Evolutionary conservation across 2,113 vertebrate genomes (phyloP).

Genomic region (Corythaixoides concolor): DNA sequence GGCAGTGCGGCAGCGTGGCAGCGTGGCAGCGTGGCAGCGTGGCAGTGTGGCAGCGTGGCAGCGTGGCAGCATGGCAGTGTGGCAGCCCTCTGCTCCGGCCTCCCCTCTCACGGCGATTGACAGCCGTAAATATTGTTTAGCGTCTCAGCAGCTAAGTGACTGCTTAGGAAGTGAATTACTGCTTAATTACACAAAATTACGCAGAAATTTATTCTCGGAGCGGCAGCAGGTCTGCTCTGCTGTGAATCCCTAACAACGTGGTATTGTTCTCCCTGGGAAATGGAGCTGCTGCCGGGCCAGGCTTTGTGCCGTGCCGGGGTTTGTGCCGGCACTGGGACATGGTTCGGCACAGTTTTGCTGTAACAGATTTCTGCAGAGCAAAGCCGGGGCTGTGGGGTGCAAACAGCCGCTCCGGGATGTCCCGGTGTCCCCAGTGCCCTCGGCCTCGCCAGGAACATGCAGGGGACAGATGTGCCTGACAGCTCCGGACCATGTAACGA

Average conservation of each 20-base stretch:
- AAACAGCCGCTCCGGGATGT: background rate
- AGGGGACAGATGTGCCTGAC: background rate
- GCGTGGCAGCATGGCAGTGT: rapidly evolving
- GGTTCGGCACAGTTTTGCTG: background rate
- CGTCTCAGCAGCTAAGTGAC: background rate
- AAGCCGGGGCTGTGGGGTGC: background rate
- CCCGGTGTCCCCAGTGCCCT: no score
- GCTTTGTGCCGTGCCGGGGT: rapidly evolving
- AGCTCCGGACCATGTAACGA: background rate
- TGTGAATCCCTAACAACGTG: background rate
- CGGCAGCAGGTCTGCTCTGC: background rate
- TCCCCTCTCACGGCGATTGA: background rate
- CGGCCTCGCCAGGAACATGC: background rate
- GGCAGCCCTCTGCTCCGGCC: rapidly evolving
- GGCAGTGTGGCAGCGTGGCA: no score
- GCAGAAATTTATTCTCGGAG: background rate
- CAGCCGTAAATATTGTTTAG: background rate
- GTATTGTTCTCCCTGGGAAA: background rate
- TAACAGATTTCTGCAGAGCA: background rate
- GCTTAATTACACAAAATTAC: background rate
- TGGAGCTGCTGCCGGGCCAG: no score
- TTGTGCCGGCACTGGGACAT: background rate
- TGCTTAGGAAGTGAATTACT: background rate
- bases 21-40: no score
- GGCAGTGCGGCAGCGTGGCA: no score